Evolutionary conservation across 2,888 invertebrate species (phyloP).

Genomic region (Rhagonycha fulva): DNA sequence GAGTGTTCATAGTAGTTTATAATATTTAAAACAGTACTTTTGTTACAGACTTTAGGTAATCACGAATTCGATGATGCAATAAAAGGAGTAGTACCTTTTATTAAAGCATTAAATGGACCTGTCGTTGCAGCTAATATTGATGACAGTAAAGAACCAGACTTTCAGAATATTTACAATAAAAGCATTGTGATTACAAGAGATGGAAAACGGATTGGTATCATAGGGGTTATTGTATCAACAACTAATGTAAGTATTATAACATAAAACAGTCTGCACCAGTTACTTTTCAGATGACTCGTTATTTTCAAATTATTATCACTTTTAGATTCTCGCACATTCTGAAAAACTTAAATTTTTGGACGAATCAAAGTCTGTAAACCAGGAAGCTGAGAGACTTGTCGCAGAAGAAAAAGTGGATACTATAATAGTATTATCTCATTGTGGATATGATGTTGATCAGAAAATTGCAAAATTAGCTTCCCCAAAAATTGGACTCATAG

Average conservation of each 20-base stretch:
- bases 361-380: conserved; percentile 68
- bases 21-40: neutral
- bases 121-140: conserved; percentile 79
- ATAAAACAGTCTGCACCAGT: neutral
- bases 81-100: conserved; percentile 73
- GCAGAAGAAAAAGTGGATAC: conserved; percentile 69
- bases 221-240: conserved; percentile 74
- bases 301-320: conserved; percentile 3
- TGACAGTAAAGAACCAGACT: conserved; percentile 64
- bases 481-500: conserved; percentile 75
- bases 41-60: conserved; percentile 89
- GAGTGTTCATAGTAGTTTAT: too few species aligned
- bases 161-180: conserved; percentile 65
- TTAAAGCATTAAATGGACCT: conserved; percentile 71
- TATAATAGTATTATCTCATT: conserved; percentile 81
- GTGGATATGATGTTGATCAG: conserved; percentile 72
- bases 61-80: conserved; percentile 90
- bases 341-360: conserved; percentile 70
- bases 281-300: too few species aligned
- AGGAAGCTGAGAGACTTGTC: conserved; percentile 67
- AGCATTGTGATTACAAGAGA: conserved; percentile 66
- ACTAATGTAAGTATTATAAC: conserved; percentile 60
- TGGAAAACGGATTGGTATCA: conserved; percentile 73
- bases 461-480: conserved; percentile 67
- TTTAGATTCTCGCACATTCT: conserved; percentile 68